Evolutionary conservation across 37 sponge, comb jelly and placozoan genomes (phyloP).

Genomic region (Aplysina aerophoba): DNA sequence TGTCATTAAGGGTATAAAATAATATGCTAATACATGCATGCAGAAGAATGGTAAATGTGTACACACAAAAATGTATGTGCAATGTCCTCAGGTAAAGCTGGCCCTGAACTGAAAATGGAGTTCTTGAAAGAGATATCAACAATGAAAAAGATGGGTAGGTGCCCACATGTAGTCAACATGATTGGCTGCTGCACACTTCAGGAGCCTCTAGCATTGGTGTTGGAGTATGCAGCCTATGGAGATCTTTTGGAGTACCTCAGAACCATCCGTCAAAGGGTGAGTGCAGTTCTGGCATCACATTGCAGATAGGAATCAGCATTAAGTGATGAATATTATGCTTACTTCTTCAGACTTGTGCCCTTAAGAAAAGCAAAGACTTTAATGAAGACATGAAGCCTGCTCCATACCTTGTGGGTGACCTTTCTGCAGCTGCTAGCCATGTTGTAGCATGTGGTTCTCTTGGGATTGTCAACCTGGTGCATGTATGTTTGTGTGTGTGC

Average conservation of each 20-base stretch:
- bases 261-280: background rate
- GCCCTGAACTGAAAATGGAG: background rate
- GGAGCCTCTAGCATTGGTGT: conserved; percentile 49
- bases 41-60: no score
- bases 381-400: conserved; percentile 24
- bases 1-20: no score
- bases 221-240: conserved; percentile 47
- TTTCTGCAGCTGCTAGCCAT: no score
- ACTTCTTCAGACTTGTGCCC: background rate
- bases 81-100: conserved; percentile 4
- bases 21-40: no score
- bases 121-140: background rate
- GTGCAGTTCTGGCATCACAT: background rate
- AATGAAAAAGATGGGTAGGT: background rate
- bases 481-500: no score
- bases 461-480: no score
- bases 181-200: conserved; percentile 63
- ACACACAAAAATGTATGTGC: no score
- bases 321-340: background rate
- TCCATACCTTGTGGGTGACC: conserved; percentile 10
- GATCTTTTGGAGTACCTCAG: conserved; percentile 54
- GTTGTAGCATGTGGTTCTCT: no score
- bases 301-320: no score
- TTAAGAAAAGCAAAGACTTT: conserved; percentile 17
- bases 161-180: conserved; percentile 57